These are phyloP conservation scores for Hippocampus guttulatus DNA, from an alignment of 2,113 vertebrate genomes.

Conservation along the genomic window DNA sequence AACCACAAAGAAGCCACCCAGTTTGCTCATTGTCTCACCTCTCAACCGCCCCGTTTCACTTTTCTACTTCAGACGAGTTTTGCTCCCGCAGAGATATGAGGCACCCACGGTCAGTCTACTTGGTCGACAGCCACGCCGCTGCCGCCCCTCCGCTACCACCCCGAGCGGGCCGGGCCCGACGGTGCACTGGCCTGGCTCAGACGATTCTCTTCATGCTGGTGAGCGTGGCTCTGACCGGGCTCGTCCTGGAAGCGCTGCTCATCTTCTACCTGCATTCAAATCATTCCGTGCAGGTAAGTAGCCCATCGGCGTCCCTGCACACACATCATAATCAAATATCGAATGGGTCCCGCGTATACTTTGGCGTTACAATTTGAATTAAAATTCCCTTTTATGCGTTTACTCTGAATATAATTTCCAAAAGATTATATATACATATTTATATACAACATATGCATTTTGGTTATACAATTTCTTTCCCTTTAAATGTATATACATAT, in stretches of 20 bases:
- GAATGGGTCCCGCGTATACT: too few relatives aligned
- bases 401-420: too few relatives aligned
- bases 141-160: conserved; percentile 58
- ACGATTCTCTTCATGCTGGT: conserved; percentile 67
- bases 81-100: background rate
- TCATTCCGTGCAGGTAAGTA: conserved; percentile 34
- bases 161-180: background rate
- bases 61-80: background rate
- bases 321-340: too few relatives aligned
- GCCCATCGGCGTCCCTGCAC: too few relatives aligned
- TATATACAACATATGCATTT: too few relatives aligned
- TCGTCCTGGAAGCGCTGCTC: conserved; percentile 73
- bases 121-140: conserved; percentile 65
- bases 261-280: conserved; percentile 61
- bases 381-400: too few relatives aligned
- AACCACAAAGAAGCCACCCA: conserved; percentile 52
- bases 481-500: too few relatives aligned
- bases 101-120: conserved; percentile 59
- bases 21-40: conserved; percentile 16
- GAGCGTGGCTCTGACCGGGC: conserved; percentile 52
- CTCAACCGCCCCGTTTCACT: background rate
- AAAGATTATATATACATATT: too few relatives aligned
- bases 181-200: background rate
- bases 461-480: too few relatives aligned
- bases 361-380: too few relatives aligned